phyloP scores from a whole-genome alignment of 2,888 invertebrate species.

The Eurois occulta region DNA sequence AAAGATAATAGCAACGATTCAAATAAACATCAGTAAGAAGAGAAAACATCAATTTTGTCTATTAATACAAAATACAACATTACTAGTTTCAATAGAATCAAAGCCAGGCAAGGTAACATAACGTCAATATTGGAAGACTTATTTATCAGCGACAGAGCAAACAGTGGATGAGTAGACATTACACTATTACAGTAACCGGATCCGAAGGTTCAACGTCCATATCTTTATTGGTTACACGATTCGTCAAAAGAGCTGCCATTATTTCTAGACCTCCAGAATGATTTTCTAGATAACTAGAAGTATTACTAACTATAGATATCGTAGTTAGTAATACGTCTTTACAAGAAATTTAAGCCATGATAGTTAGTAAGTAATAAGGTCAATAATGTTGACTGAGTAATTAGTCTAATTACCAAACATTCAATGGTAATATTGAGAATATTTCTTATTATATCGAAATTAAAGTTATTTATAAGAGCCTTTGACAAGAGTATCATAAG shows the following conservation, averaged over 20 bases:
- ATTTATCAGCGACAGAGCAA: conserved; percentile 45
- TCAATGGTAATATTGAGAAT: not conserved
- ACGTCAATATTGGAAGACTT: conserved; percentile 45
- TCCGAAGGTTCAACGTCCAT: conserved; percentile 35
- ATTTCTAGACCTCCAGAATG: conserved; percentile 17
- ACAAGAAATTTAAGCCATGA: not conserved
- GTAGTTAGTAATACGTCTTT: not conserved
- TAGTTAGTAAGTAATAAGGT: not conserved
- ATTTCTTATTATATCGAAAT: not conserved
- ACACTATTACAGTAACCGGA: conserved; percentile 46
- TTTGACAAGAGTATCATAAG: too few relatives aligned
- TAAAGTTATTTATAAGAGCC: not conserved
- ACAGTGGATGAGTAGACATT: conserved; percentile 40
- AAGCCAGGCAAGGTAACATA: conserved; percentile 11
- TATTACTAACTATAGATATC: not conserved
- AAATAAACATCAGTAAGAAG: conserved; percentile 13
- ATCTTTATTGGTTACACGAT: conserved; percentile 41
- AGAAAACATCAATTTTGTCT: not conserved
- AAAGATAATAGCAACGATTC: conserved; percentile 6
- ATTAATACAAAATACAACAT: not conserved
- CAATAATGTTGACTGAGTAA: not conserved
- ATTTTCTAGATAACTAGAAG: not conserved
- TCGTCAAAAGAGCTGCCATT: conserved; percentile 19
- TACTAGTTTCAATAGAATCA: conserved; percentile 18
- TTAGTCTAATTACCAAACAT: too few relatives aligned